Percentiles rank a stretch among this genome's conserved stretches.
phyloP scores from a whole-genome alignment of 2,888 invertebrate genomes.

The Noctua comes region DNA sequence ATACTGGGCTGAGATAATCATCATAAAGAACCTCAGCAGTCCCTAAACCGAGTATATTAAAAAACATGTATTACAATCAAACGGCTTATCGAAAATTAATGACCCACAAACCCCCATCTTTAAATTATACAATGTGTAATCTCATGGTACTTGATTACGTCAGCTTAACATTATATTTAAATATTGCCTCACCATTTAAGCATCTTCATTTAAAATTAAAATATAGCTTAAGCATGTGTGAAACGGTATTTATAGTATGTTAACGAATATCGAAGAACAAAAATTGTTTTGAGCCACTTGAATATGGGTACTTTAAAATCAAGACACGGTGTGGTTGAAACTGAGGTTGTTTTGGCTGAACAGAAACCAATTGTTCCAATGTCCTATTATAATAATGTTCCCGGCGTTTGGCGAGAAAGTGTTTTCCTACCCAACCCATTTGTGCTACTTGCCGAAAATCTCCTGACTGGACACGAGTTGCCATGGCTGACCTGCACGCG shows the following conservation, averaged over 20 bases:
- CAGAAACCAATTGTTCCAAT: neutral
- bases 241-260: constrained; percentile 50
- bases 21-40: neutral
- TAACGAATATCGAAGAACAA: constrained; percentile 27
- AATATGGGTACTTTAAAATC: constrained; percentile 3
- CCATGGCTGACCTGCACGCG: too few species aligned
- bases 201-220: constrained; percentile 67
- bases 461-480: too few species aligned
- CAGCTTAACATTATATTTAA: constrained; percentile 43
- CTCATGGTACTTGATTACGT: constrained; percentile 42
- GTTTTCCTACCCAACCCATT: too few species aligned
- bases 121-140: constrained; percentile 22
- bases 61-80: constrained; percentile 14
- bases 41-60: neutral
- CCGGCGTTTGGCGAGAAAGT: too few species aligned
- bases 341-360: neutral
- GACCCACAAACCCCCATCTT: constrained; percentile 27
- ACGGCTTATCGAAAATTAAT: constrained; percentile 24
- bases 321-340: neutral
- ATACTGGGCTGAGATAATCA: neutral
- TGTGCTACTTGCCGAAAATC: too few species aligned
- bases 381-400: neutral
- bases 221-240: constrained; percentile 46
- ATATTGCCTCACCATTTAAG: constrained; percentile 62
- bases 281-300: constrained; percentile 21